Evolutionary conservation across 2,113 vertebrate species (phyloP), one percentile per base, ranked within the genome.

Genomic region (Sula dactylatra): DNA sequence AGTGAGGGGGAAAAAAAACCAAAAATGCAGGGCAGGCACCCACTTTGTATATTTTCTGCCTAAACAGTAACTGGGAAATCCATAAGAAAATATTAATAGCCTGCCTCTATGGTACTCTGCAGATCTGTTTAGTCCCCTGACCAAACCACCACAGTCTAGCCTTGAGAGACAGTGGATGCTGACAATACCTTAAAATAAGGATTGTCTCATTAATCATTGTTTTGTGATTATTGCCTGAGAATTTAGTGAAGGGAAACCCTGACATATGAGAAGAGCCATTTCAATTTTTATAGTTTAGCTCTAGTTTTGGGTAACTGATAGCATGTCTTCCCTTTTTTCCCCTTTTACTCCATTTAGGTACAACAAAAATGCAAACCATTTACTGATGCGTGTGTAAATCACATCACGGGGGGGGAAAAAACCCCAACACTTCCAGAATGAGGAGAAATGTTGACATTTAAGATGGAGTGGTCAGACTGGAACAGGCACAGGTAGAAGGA

Each of bases 11-110:
- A 4, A 24, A 11, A 34, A 88, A 86, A 71, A 86, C 83, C 83
- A 86, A 72, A 96, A 93, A 54, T 44, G 42, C 82, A 90, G 84
- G 66, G 86, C 34, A 85, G 45, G 62, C 1, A 11, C 49, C 27
- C n/a, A 87, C 22, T 40, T 90, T 72, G 12, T 56, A 22, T 79
- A 86, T 81, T 90, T 83, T 84, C 87, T 56, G 29, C 74, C 65
- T 69, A 47, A 59, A 79, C 44, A 65, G 47, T 89, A 93, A 91
- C 80, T 86, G 76, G 61, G 82, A 65, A 76, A 72, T 70, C 89
- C 74, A 49, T 21, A 25, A 96, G 73, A 85, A 95, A 93, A 95
- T 83, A 82, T 85, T 92, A 94, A 94, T 89, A 77, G 73, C 62
- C 49, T 88, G 84, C 56, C 78, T 83, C 40, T 76, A 36, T 67